phyloP scores from a whole-genome alignment of 35 echinoderm and acorn worm species.

The Amphiura filiformis region DNA sequence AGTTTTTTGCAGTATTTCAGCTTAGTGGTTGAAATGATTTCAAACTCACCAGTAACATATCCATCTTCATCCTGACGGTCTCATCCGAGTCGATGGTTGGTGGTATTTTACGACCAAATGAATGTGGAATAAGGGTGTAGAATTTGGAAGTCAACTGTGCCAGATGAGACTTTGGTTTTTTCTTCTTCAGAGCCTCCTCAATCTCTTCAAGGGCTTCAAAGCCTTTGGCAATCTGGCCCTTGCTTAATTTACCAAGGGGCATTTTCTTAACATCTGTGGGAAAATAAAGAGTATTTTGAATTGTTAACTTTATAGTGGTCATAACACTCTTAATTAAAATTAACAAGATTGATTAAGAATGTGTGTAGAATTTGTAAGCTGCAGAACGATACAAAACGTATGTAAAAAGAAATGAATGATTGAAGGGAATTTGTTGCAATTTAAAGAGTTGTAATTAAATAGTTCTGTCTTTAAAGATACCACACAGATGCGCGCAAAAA shows the following conservation, averaged over 20 bases:
- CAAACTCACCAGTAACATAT: slow-evolving; percentile 94
- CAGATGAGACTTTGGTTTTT: slow-evolving; percentile 28
- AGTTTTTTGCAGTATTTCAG: too few relatives aligned
- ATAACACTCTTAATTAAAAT: too few relatives aligned
- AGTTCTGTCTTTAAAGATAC: too few relatives aligned
- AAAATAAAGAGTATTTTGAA: neutral
- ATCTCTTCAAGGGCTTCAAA: slow-evolving; percentile 88
- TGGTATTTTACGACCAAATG: slow-evolving; percentile 85
- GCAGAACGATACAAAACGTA: too few relatives aligned
- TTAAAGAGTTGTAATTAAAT: too few relatives aligned
- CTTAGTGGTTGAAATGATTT: too few relatives aligned
- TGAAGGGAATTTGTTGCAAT: too few relatives aligned
- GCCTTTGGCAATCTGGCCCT: slow-evolving; percentile 85
- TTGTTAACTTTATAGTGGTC: too few relatives aligned
- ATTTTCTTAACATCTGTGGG: slow-evolving; percentile 91
- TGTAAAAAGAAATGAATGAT: too few relatives aligned
- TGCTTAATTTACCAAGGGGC: slow-evolving; percentile 91
- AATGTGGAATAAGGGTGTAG: slow-evolving; percentile 85
- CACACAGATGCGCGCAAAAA: too few relatives aligned
- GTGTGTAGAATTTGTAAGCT: too few relatives aligned
- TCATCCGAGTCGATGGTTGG: slow-evolving; percentile 66
- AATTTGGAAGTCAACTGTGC: slow-evolving; percentile 68
- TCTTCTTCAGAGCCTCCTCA: slow-evolving; percentile 59
- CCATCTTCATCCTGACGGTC: slow-evolving; percentile 69
- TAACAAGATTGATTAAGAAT: too few relatives aligned